Conservation (phyloP, 1,140 invertebrate genomes). For the Planococcus citri region DNA sequence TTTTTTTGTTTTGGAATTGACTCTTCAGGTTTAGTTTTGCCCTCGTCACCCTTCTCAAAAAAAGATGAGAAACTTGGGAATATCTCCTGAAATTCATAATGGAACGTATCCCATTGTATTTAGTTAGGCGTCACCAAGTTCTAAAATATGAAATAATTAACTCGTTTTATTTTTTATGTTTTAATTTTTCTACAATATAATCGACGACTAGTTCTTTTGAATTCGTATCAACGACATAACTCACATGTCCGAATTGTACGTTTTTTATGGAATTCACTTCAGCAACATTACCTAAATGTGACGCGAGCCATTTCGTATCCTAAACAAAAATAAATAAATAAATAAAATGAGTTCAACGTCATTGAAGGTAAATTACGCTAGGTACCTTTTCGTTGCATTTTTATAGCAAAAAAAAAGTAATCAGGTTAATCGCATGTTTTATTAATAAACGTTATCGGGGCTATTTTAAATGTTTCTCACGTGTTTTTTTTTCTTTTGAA, state of each 20-base stretch:
- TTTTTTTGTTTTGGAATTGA: too few species aligned
- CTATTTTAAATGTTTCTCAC: background rate
- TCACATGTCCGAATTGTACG: slow-evolving; percentile 18
- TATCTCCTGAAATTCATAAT: too few species aligned
- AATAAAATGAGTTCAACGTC: slow-evolving; percentile 1
- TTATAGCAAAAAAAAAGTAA: background rate
- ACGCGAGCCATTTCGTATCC: slow-evolving; percentile 22
- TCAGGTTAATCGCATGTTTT: slow-evolving; percentile 3
- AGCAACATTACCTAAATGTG: slow-evolving; percentile 19
- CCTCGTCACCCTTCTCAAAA: too few species aligned
- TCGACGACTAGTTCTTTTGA: slow-evolving; percentile 22
- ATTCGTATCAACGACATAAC: slow-evolving; percentile 16
- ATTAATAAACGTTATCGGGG: background rate
- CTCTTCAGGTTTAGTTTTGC: too few species aligned
- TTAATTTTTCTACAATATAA: slow-evolving; percentile 9
- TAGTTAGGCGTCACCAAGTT: too few species aligned
- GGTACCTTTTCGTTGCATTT: too few species aligned
- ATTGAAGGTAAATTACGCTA: too few species aligned
- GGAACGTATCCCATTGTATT: too few species aligned
- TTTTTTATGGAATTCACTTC: slow-evolving; percentile 22
- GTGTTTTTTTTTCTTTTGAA: background rate
- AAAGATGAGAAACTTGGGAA: too few species aligned
- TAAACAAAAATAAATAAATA: slow-evolving; percentile 12
- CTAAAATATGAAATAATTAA: background rate
- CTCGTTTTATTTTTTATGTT: background rate